Evolutionary conservation across 2,113 vertebrate species (phyloP).

Genomic region (Gracilinanus agilis): DNA sequence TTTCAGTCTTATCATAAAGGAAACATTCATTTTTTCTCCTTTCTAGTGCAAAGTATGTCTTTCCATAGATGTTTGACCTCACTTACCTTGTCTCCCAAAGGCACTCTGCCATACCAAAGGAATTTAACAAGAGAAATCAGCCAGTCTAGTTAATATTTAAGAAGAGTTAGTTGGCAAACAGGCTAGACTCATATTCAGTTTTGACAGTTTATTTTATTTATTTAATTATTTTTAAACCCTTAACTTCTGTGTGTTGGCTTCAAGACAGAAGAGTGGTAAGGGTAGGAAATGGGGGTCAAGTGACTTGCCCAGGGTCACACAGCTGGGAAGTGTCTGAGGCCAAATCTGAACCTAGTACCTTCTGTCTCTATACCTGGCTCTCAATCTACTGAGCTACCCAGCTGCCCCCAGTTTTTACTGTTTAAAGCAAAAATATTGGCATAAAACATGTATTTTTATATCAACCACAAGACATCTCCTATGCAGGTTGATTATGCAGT

Average conservation of each 20-base stretch:
- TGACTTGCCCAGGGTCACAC: too few relatives aligned
- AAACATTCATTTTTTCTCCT: not conserved
- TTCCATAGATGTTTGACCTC: not conserved
- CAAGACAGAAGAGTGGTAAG: too few relatives aligned
- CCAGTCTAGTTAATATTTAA: not conserved
- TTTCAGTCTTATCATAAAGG: not conserved
- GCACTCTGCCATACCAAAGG: not conserved
- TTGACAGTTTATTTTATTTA: too few relatives aligned
- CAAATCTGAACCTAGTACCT: too few relatives aligned
- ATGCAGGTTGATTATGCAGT: too few relatives aligned
- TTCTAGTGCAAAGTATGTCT: not conserved
- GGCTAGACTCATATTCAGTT: not conserved
- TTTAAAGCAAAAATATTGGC: not conserved
- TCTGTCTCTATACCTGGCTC: too few relatives aligned
- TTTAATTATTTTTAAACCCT: too few relatives aligned
- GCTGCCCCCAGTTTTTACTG: not conserved
- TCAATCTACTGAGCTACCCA: too few relatives aligned
- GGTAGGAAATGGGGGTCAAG: too few relatives aligned
- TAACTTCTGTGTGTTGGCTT: too few relatives aligned
- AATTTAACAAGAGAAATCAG: not conserved
- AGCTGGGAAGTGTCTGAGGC: too few relatives aligned
- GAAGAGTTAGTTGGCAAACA: not conserved
- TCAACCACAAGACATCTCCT: not conserved
- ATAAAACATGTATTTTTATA: too few relatives aligned
- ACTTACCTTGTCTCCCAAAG: not conserved